Conservation (phyloP, 2,797 vertebrate genomes). For the Potorous gilbertii region DNA sequence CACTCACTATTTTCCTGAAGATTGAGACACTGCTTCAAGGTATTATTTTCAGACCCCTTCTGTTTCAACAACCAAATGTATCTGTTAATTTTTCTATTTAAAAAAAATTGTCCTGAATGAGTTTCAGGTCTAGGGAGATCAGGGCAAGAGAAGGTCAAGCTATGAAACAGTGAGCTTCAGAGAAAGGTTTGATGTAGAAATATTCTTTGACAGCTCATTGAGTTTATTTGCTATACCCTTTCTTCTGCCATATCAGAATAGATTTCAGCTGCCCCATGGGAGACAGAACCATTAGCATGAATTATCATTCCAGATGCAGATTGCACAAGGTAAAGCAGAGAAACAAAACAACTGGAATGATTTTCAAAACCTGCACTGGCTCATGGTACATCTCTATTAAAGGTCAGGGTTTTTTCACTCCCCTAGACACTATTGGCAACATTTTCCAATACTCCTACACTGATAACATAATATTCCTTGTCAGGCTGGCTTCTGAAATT, state of each 20-base stretch:
- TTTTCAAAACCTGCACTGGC: conserved; percentile 70
- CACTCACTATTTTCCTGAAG: conserved; percentile 78
- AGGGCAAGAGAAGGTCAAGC: conserved; percentile 75
- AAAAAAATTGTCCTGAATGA: conserved; percentile 50
- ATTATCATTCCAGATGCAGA: conserved; percentile 84
- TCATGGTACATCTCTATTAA: conserved; percentile 62
- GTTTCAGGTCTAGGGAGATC: conserved; percentile 45
- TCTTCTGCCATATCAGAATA: conserved; percentile 83
- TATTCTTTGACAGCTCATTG: conserved; percentile 84
- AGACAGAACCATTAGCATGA: conserved; percentile 82
- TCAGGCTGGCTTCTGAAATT: not conserved
- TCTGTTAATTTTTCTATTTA: conserved; percentile 66
- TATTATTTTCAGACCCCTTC: conserved; percentile 76
- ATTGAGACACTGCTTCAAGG: conserved; percentile 81
- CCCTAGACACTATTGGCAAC: conserved; percentile 67
- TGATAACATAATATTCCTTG: conserved; percentile 36
- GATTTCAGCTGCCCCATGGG: conserved; percentile 79
- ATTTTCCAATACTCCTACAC: conserved; percentile 58
- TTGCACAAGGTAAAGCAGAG: conserved; percentile 74
- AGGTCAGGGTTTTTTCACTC: conserved; percentile 65
- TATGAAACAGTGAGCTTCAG: conserved; percentile 71
- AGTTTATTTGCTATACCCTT: conserved; percentile 83
- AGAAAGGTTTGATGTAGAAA: conserved; percentile 80
- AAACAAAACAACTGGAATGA: conserved; percentile 73
- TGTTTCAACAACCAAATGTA: conserved; percentile 69